Conservation (phyloP, 2,113 vertebrate species). For the Hyperoodon ampullatus region DNA sequence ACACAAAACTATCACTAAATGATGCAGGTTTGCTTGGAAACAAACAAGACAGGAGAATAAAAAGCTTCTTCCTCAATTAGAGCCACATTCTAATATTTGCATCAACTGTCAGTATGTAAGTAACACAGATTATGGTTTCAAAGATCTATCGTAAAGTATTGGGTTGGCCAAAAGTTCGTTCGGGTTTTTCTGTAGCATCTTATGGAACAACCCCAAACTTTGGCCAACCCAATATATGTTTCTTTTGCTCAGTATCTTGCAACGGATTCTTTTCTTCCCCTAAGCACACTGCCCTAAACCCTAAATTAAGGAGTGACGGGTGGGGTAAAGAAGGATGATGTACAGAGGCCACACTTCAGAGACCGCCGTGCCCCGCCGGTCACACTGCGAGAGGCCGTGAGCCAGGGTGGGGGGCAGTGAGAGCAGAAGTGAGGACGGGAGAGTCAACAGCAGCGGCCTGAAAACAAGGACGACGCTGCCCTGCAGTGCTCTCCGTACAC, state of each 20-base stretch:
- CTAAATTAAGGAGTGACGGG: background rate
- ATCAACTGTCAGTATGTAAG: background rate
- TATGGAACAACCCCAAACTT: too few species aligned
- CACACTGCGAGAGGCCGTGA: rapidly evolving
- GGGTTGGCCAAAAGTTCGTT: too few species aligned
- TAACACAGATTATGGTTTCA: background rate
- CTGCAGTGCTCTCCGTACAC: rapidly evolving
- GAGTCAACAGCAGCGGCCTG: background rate
- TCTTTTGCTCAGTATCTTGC: background rate
- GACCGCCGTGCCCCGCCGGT: too few species aligned
- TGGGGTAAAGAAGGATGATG: background rate
- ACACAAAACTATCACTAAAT: background rate
- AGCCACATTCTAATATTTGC: background rate
- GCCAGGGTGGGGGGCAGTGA: background rate
- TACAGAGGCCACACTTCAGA: rapidly evolving
- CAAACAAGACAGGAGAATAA: background rate
- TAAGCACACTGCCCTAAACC: background rate
- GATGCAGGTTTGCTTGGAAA: background rate
- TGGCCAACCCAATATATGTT: background rate
- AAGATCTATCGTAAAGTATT: background rate
- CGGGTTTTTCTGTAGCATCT: too few species aligned
- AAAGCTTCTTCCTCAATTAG: background rate
- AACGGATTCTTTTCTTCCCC: background rate
- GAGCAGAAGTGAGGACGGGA: background rate
- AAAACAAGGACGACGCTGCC: background rate